Conservation (phyloP, 2,888 invertebrate species). For the Abscondita cerata region DNA sequence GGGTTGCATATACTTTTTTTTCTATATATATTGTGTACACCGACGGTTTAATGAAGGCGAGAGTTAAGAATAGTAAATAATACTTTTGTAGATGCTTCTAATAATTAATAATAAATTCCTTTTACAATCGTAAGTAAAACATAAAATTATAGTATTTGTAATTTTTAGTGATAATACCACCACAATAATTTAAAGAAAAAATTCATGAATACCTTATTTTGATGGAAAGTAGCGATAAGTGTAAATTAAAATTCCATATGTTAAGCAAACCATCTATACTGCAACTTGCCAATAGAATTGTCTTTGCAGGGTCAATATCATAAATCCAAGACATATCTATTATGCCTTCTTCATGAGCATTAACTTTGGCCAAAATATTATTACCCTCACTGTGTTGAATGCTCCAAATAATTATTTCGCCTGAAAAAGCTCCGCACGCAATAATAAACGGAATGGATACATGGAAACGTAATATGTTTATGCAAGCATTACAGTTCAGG, state of each 20-base stretch:
- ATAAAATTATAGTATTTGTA: too few relatives aligned
- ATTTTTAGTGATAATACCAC: too few relatives aligned
- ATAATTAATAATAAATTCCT: neutral
- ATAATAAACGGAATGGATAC: slow-evolving; percentile 60
- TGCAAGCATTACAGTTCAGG: slow-evolving; percentile 56
- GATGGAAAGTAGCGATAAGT: slow-evolving; percentile 33
- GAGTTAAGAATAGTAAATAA: neutral
- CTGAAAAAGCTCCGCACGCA: slow-evolving; percentile 58
- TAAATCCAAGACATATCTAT: slow-evolving; percentile 54
- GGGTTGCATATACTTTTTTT: neutral
- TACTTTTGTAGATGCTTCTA: neutral
- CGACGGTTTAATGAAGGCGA: neutral
- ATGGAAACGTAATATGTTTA: slow-evolving; percentile 60
- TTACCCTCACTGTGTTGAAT: slow-evolving; percentile 51
- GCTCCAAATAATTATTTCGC: slow-evolving; percentile 52
- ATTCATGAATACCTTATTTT: slow-evolving; percentile 47
- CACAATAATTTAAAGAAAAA: too few relatives aligned
- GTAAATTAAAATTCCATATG: slow-evolving; percentile 51
- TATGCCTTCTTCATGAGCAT: slow-evolving; percentile 52
- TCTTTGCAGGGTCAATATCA: slow-evolving; percentile 48
- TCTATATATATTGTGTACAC: neutral
- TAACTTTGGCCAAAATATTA: slow-evolving; percentile 42
- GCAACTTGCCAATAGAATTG: slow-evolving; percentile 49
- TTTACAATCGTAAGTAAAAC: too few relatives aligned
- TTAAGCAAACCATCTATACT: slow-evolving; percentile 53